A percentile compares a stretch with the other conserved stretches of the same genome.
Evolutionary conservation across 1,140 invertebrate species (phyloP).

Genomic region (Bombus sibiricus): DNA sequence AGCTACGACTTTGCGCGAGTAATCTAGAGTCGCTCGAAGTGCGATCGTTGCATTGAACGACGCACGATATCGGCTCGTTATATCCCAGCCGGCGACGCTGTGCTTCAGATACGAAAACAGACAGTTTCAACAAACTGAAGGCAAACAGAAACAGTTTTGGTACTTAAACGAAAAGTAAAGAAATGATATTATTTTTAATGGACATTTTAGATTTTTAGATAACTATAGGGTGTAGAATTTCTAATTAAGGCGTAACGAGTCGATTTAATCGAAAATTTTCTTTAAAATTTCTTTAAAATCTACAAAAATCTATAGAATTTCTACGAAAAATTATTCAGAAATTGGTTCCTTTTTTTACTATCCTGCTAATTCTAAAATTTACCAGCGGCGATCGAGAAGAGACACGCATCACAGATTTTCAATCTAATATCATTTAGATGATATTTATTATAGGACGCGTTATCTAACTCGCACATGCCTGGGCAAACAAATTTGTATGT

Average conservation of each 20-base stretch:
- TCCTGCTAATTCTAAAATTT: not conserved
- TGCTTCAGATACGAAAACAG: not conserved
- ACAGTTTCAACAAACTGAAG: not conserved
- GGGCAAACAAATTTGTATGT: slow-evolving; percentile 23
- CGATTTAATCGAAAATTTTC: not conserved
- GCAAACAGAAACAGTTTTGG: not conserved
- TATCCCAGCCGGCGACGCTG: not conserved
- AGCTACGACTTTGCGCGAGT: not conserved
- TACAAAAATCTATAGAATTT: not conserved
- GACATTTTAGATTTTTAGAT: too few species aligned
- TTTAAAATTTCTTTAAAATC: not conserved
- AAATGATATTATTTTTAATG: too few species aligned
- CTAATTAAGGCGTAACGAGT: too few species aligned
- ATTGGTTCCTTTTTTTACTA: not conserved
- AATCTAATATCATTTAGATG: not conserved
- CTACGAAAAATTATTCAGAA: not conserved
- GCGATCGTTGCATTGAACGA: not conserved
- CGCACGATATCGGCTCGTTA: not conserved
- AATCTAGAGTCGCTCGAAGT: not conserved
- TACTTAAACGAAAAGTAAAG: too few species aligned
- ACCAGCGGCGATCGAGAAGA: not conserved
- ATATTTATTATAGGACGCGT: not conserved
- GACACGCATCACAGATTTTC: not conserved
- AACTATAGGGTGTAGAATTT: too few species aligned
- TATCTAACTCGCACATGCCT: slow-evolving; percentile 27